Percentiles rank a stretch among this genome's conserved stretches.
phyloP scores from a whole-genome alignment of 2,113 vertebrate genomes.

The Rhinogobius similis region DNA sequence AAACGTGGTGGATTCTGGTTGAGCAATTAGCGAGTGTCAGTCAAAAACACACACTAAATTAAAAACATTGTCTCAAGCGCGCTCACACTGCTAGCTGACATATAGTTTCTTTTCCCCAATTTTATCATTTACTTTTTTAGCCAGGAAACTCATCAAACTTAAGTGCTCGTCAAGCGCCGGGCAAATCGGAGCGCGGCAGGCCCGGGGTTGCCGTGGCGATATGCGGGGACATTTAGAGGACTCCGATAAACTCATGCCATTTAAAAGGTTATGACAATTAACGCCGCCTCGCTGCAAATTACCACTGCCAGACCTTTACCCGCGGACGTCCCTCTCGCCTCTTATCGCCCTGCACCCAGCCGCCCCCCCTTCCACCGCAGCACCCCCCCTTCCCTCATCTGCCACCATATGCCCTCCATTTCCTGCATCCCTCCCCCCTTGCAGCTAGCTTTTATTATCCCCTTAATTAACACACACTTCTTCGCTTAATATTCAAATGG shows the following conservation, averaged over 20 bases:
- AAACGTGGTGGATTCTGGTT: constrained; percentile 55
- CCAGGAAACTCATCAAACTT: constrained; percentile 71
- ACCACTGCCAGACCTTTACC: constrained; percentile 81
- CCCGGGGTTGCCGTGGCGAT: constrained; percentile 73
- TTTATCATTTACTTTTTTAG: constrained; percentile 56
- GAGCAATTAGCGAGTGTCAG: constrained; percentile 79
- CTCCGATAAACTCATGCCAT: constrained; percentile 82
- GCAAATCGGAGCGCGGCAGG: constrained; percentile 66
- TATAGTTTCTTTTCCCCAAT: constrained; percentile 19
- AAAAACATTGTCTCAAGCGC: constrained; percentile 56
- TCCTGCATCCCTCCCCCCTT: constrained; percentile 50
- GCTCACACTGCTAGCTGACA: constrained; percentile 16
- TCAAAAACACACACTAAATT: constrained; percentile 66
- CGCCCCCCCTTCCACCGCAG: constrained; percentile 44
- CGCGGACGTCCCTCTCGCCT: constrained; percentile 73
- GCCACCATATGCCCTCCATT: constrained; percentile 64
- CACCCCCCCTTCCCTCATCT: constrained; percentile 32
- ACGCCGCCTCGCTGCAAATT: constrained; percentile 80
- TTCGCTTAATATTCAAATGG: constrained; percentile 85
- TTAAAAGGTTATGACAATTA: constrained; percentile 87
- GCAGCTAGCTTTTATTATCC: constrained; percentile 80
- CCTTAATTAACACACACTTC: constrained; percentile 85
- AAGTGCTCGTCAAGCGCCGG: constrained; percentile 64
- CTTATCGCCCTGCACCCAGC: constrained; percentile 71
- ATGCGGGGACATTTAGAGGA: constrained; percentile 78